Evolutionary conservation across 2,888 invertebrate genomes (phyloP).

Genomic region (Napeogenes sylphis): DNA sequence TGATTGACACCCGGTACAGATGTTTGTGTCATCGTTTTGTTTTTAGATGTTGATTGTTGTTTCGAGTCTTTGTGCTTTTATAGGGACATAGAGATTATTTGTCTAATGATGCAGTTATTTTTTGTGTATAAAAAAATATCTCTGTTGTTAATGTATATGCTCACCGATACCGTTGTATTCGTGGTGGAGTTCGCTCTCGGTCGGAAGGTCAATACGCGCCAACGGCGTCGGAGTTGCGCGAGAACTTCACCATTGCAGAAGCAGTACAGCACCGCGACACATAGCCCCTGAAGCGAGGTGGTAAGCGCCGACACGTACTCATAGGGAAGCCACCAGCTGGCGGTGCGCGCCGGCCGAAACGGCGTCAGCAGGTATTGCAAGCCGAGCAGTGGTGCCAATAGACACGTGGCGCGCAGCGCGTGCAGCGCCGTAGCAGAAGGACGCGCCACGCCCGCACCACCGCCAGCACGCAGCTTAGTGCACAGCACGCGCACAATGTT

Average conservation of each 20-base stretch:
- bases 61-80: too few relatives aligned
- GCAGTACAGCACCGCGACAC: conserved; percentile 93
- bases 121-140: too few relatives aligned
- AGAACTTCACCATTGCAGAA: conserved; percentile 98
- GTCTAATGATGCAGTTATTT: conserved; percentile 11
- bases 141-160: conserved; percentile 38
- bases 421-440: conserved; percentile 81
- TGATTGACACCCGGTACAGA: too few relatives aligned
- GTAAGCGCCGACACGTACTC: conserved; percentile 91
- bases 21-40: too few relatives aligned
- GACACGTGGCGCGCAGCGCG: conserved; percentile 87
- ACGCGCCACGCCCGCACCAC: conserved; percentile 71
- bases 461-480: conserved; percentile 87
- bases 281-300: conserved; percentile 94
- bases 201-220: conserved; percentile 89
- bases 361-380: conserved; percentile 93
- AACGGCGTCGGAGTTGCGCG: conserved; percentile 89
- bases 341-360: conserved; percentile 84
- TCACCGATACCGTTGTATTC: conserved; percentile 92
- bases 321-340: conserved; percentile 86
- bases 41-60: too few relatives aligned
- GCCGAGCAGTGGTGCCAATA: conserved; percentile 93
- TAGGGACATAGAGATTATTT: too few relatives aligned
- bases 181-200: conserved; percentile 90
- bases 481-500: conserved; percentile 93